Evolutionary conservation across 2,113 vertebrate genomes (phyloP).

Genomic region (Cepphus grylle): DNA sequence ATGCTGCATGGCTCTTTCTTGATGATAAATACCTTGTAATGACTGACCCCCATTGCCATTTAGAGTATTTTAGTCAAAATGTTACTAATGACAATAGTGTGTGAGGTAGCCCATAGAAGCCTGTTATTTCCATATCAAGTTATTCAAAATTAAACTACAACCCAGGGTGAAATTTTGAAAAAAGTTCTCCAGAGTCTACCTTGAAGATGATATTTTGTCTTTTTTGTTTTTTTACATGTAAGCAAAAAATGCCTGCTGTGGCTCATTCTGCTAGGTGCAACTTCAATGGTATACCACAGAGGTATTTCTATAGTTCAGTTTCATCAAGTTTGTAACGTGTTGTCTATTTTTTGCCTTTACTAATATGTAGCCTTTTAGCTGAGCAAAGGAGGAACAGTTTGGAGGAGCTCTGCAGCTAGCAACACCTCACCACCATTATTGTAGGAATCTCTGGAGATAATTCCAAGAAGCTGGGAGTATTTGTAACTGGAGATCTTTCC

Average conservation of each 20-base stretch:
- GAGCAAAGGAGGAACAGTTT: neutral
- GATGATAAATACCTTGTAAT: neutral
- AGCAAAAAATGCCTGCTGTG: neutral
- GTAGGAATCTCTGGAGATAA: neutral
- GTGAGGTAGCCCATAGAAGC: neutral
- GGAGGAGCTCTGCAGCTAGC: neutral
- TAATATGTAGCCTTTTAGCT: neutral
- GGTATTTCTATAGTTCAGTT: neutral
- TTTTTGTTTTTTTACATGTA: rapidly evolving
- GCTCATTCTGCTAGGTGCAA: neutral
- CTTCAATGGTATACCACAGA: neutral
- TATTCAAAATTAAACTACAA: neutral
- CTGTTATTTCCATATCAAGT: neutral
- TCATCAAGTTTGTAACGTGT: neutral
- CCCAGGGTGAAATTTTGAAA: neutral
- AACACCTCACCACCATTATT: neutral
- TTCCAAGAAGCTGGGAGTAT: neutral
- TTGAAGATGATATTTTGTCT: neutral
- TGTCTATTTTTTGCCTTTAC: neutral
- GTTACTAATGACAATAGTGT: neutral
- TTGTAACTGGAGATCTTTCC: neutral
- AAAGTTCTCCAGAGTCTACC: neutral
- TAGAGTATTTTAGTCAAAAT: neutral
- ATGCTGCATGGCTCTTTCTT: neutral
- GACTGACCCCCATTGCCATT: neutral